Evolutionary conservation across 2,888 invertebrate genomes (phyloP), one percentile per base, ranked within the genome.

Genomic region (Dasysyrphus tricinctus): DNA sequence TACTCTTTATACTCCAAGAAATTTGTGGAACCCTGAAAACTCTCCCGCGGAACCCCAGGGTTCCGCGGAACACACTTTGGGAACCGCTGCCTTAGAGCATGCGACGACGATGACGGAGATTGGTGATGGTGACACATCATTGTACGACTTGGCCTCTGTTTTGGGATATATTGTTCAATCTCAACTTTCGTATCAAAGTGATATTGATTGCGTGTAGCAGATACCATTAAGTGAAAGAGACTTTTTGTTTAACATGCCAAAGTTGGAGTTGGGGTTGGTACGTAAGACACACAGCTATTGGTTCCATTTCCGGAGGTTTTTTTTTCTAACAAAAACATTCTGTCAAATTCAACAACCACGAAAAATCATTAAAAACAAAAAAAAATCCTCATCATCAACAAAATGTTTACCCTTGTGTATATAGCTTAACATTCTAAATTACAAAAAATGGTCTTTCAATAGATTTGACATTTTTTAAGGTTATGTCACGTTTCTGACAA

Each of bases 111-210:
- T 3, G 24, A 24, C 24, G 1, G 51, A 34, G 16, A 34, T 1
- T 56, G 54, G 57, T 59, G 44, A 51, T 14, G 32, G 63, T 65
- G 63, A 65, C 63, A 65, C 47, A 32, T 44, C 29, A 32, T 44
- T 63, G 42, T 14, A 16, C 61, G 11, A 1, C 44, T 16, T 29
- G 29, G 32, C n/a, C 14, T 54, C 54, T 54, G 29, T 54, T 54
- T 54, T 29, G 54, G 32, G n/a, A n/a, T n/a, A n/a, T 7, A 54
- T 14, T 54, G 49, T 49, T 49, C 49, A 39, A 42, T 61, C 61
- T 61, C 12, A 37, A n/a, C 39, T 42, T 9, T 49, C 49, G 24
- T 24, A 1, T 24, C 24, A 24, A 51, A 54, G 32, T 16, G 47
- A 47, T 65, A 32, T 32, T 65, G 47, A 16, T 63, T 44, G 63